Evolutionary conservation across 2,113 vertebrate species (phyloP).

Genomic region (Carettochelys insculpta): DNA sequence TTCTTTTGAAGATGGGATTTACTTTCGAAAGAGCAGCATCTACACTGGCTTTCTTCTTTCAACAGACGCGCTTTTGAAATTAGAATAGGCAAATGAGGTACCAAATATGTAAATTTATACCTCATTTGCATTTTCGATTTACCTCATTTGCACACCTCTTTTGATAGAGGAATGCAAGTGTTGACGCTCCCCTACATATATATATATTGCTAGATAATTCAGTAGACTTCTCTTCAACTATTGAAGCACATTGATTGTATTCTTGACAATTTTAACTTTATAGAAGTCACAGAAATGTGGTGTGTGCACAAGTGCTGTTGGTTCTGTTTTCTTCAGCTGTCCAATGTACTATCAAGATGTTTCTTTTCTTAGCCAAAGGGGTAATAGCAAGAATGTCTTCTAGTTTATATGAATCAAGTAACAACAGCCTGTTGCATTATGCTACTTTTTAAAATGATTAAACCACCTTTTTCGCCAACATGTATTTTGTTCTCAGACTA

Average conservation of each 20-base stretch:
- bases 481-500: neutral
- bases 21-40: too few relatives aligned
- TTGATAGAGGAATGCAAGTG: too few relatives aligned
- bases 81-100: too few relatives aligned
- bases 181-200: too few relatives aligned
- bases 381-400: neutral
- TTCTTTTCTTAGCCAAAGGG: neutral
- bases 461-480: neutral
- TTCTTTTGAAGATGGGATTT: too few relatives aligned
- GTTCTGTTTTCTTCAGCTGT: neutral
- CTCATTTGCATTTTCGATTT: too few relatives aligned
- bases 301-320: neutral
- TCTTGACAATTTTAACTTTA: neutral
- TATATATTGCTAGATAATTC: neutral
- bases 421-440: neutral
- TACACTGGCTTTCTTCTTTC: too few relatives aligned
- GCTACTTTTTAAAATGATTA: neutral
- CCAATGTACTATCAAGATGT: neutral
- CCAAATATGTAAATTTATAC: too few relatives aligned
- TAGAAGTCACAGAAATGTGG: neutral
- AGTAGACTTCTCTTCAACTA: neutral
- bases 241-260: neutral
- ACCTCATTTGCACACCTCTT: too few relatives aligned
- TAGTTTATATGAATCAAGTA: neutral
- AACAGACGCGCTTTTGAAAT: too few relatives aligned